phyloP scores from a whole-genome alignment of 2,113 vertebrate species.

The Zootoca vivipara region DNA sequence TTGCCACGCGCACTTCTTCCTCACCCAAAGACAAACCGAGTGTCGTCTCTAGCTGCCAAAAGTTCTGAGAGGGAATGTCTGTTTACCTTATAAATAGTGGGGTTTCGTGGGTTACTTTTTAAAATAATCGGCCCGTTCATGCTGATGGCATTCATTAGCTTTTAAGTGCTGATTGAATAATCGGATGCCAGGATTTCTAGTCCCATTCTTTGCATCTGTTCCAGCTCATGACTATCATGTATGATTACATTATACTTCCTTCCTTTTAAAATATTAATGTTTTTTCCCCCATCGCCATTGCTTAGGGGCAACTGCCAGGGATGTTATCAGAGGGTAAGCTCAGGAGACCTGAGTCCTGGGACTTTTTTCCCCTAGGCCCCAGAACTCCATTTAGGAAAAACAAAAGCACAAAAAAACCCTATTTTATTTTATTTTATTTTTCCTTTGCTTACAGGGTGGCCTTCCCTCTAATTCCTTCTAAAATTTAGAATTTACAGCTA shows the following conservation, averaged over 20 bases:
- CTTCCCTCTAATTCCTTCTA: no score
- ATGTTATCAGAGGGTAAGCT: background rate
- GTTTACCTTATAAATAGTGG: constrained; percentile 26
- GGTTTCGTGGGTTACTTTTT: background rate
- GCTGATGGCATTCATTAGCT: background rate
- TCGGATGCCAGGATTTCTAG: background rate
- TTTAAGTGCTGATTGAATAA: constrained; percentile 22
- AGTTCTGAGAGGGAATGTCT: background rate
- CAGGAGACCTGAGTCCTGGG: background rate
- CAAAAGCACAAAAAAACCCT: no score
- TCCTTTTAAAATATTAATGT: background rate
- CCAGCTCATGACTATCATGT: background rate
- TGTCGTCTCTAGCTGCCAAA: background rate
- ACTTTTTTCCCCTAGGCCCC: no score
- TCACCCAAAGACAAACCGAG: background rate
- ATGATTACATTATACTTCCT: constrained; percentile 38
- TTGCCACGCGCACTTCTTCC: background rate
- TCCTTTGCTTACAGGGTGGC: no score
- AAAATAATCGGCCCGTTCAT: background rate
- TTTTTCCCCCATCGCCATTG: background rate
- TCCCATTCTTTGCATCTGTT: constrained; percentile 30
- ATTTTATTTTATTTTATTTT: no score
- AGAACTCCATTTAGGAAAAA: no score
- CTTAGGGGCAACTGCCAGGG: constrained; percentile 14
- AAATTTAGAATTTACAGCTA: no score